phyloP scores from a whole-genome alignment of 2,113 vertebrate species.

The Natator depressus region DNA sequence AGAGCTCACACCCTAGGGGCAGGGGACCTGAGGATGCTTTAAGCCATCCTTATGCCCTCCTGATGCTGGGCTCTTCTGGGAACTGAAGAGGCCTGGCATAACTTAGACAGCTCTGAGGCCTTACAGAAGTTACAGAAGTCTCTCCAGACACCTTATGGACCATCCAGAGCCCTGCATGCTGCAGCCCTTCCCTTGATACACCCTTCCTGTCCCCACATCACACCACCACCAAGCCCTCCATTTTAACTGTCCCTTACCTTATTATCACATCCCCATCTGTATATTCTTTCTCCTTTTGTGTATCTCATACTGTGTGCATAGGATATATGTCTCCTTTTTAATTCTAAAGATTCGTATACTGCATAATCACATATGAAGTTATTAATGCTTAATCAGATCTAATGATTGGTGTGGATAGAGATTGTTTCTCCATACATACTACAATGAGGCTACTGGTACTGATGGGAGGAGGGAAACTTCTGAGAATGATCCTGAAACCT shows the following conservation, averaged over 20 bases:
- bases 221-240: no score
- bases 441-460: not conserved
- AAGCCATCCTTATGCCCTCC: not conserved
- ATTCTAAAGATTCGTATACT: constrained; percentile 33
- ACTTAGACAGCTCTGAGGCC: not conserved
- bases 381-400: constrained; percentile 5
- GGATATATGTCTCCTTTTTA: not conserved
- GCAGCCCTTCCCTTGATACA: no score
- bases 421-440: constrained; percentile 20
- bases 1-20: not conserved
- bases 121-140: no score
- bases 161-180: no score
- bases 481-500: not conserved
- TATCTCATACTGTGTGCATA: not conserved
- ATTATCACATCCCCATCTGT: not conserved
- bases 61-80: not conserved
- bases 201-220: no score
- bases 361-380: not conserved
- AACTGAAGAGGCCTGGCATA: not conserved
- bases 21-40: not conserved
- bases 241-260: constrained; percentile 11
- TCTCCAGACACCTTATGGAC: no score
- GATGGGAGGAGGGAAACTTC: not conserved
- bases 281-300: not conserved
- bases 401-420: constrained; percentile 4